A percentile compares a stretch with the other conserved stretches of the same genome.
Evolutionary conservation across 2,797 vertebrate genomes (phyloP).

Genomic region (Sardinella longiceps): DNA sequence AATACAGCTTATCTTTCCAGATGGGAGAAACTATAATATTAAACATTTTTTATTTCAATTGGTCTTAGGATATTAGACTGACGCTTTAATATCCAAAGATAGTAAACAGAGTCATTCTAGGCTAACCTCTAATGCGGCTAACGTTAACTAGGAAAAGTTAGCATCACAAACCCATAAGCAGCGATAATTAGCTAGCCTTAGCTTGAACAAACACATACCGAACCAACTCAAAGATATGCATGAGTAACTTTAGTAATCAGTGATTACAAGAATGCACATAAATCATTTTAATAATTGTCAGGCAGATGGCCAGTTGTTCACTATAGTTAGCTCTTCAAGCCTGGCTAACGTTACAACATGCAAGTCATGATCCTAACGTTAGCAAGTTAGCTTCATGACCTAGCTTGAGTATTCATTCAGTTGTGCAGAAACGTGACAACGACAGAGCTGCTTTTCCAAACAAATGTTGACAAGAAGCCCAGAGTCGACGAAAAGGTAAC

Average conservation of each 20-base stretch:
- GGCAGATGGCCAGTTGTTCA: slow-evolving; percentile 9
- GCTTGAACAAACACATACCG: slow-evolving; percentile 44
- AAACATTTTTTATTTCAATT: background rate
- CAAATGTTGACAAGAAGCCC: background rate
- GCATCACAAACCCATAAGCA: background rate
- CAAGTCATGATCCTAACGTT: slow-evolving; percentile 62
- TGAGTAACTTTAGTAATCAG: too few relatives aligned
- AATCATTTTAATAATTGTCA: background rate
- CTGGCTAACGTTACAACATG: slow-evolving; percentile 50
- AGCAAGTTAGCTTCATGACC: slow-evolving; percentile 49
- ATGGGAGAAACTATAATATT: background rate
- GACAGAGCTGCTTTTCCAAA: background rate
- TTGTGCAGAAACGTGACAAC: background rate
- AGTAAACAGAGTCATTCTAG: too few relatives aligned
- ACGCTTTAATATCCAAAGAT: too few relatives aligned
- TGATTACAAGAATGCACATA: background rate
- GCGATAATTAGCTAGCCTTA: slow-evolving; percentile 55
- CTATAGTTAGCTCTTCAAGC: slow-evolving; percentile 28
- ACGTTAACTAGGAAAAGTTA: background rate
- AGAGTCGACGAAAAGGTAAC: background rate
- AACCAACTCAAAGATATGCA: slow-evolving; percentile 25
- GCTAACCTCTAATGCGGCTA: too few relatives aligned
- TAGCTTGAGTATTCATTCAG: slow-evolving; percentile 49
- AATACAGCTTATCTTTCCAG: background rate
- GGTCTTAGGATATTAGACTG: background rate